Conservation (phyloP, 2,888 invertebrate genomes). For the Isoperla grammatica region DNA sequence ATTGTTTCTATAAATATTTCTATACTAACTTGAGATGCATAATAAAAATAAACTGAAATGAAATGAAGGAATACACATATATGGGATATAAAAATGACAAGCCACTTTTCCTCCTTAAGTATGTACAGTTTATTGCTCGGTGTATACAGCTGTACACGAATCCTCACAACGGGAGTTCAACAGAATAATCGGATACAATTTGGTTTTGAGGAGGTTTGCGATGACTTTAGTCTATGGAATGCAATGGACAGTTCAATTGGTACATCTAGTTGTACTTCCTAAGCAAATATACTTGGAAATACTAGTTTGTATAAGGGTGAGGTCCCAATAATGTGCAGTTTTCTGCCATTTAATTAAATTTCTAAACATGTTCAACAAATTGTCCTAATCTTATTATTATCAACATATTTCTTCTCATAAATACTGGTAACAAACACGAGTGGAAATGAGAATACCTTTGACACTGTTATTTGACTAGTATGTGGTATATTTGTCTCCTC, state of each 20-base stretch:
- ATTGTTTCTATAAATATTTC: no score
- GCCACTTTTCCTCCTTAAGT: constrained; percentile 11
- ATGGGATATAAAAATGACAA: neutral
- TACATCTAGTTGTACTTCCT: constrained; percentile 14
- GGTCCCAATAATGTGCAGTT: constrained; percentile 10
- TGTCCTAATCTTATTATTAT: constrained; percentile 14
- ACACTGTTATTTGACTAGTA: no score
- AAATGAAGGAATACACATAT: no score
- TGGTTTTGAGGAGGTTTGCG: no score
- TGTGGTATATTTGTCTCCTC: no score
- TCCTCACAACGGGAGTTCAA: constrained; percentile 19
- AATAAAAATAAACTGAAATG: neutral
- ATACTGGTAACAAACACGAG: constrained; percentile 14
- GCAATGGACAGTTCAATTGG: constrained; percentile 23
- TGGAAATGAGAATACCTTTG: no score
- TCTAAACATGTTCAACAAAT: constrained; percentile 17
- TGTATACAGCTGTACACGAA: constrained; percentile 27
- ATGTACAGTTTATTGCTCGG: constrained; percentile 29
- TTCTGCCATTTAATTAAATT: constrained; percentile 10
- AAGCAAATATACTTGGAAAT: constrained; percentile 5
- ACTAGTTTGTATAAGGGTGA: constrained; percentile 4
- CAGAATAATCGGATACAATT: no score
- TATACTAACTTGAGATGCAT: no score
- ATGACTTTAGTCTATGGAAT: constrained; percentile 19
- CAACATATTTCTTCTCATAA: constrained; percentile 10